Base-by-base conservation (phyloP, 2,113 vertebrate species). In the Phasianus colchicus region DNA sequence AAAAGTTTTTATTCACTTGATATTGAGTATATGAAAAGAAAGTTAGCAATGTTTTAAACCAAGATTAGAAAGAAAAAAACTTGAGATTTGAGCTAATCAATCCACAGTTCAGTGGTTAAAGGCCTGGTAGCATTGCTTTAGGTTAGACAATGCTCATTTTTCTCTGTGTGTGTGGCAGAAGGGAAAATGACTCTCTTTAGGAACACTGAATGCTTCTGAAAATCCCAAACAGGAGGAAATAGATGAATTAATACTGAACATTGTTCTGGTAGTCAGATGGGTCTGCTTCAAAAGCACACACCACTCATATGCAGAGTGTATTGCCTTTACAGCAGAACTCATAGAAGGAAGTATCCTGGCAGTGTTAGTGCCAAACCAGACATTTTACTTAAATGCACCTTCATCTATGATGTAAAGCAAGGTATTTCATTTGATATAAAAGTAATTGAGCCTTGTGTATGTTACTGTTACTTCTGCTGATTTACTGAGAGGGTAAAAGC, bases 241-340 rank as follows among this genome's bases (percentile, higher is more conserved):
- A 74, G 19, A 50, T 80, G 38, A 88, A 71, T 91, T 86, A 61
- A 60, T 10, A 70, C 24, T 88, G 80, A 83, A 57, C 47, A 16
- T 45, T 78, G 60, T 94, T 94, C 60, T 90, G 34, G 18, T 50
- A 85, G 85, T 89, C 45, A n/a, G 74, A 65, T 85, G 60, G 83
- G 91, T 74, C 40, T 67, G 61, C 66, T 34, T 21, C 34, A 63
- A 2, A 18, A 77, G 45, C 66, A 91, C 69, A 76, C 50, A 29
- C 40, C 79, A 78, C 76, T 52, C 45, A n/a, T n/a, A 24, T 29
- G 30, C 58, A 89, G 71, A 48, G 19, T 34, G 29, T 29, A 7
- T 29, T 0, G 2, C 34, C 42, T 96, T 88, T 50, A 42, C 32
- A 79, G 47, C 54, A 15, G 29, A 63, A 27, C 64, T 88, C 27